Base-by-base conservation (phyloP, 2,888 invertebrate species). In the Acheta domesticus region DNA sequence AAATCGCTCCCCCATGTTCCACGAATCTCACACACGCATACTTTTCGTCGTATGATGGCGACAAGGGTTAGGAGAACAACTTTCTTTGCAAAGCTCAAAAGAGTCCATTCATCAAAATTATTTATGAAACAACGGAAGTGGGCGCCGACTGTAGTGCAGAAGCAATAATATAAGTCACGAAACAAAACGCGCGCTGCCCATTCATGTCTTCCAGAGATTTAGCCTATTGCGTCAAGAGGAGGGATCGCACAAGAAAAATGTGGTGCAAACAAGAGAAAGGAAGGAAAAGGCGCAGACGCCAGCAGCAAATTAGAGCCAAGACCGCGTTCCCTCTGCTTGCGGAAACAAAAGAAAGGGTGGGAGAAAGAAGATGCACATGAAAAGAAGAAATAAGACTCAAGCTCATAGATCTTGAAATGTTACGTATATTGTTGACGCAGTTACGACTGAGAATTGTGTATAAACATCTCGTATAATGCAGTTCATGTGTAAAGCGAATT, bases 121-220 rank as follows among this genome's bases (percentile, higher is more conserved):
- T 62, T 62, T 62, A 62, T 62, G 62, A 19, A 62, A n/a, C 16
- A 62, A 62, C 62, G 62, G 16, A 62, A 62, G 14, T 62, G 14
- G 16, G 62, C 14, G 62, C 62, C n/a, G 62, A 14, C 14, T 19
- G 3, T 19, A n/a, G 62, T 5, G 62, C 62, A 19, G 62, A 14
- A 62, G n/a, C 14, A 62, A n/a, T 62, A 62, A n/a, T 62, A 62
- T 62, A 62, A 14, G n/a, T 62, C 62, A 62, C 14, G 62, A n/a
- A 62, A 62, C 62, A 62, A 62, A 62, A 62, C n/a, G 62, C n/a
- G 62, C n/a, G n/a, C 62, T n/a, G 62, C 62, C n/a, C 62, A 62
- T 62, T 62, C 62, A 19, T 62, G 62, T 62, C 62, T 62, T n/a
- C n/a, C 62, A 62, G 36, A 62, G 62, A 62, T 62, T 62, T 62